Percentiles rank a stretch among this genome's conserved stretches.
phyloP scores from a whole-genome alignment of 2,113 vertebrate genomes.

The Dinomys branickii region DNA sequence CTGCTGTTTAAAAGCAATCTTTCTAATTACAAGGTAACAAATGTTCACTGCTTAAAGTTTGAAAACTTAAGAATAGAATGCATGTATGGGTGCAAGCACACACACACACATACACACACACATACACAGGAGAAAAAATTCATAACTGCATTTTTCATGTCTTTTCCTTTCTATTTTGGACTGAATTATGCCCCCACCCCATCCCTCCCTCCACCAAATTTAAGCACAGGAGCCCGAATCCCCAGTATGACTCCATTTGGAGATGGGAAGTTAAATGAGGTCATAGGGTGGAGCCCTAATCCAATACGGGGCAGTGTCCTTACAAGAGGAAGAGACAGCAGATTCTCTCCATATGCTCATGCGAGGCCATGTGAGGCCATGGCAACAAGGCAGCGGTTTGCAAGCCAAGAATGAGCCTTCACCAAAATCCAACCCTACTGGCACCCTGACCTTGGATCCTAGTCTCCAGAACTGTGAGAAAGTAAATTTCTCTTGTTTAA shows the following conservation, averaged over 20 bases:
- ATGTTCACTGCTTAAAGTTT: background rate
- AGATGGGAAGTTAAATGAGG: background rate
- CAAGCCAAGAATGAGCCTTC: background rate
- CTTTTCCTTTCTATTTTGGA: background rate
- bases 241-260: background rate
- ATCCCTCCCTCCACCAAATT: background rate
- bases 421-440: background rate
- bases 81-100: background rate
- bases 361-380: background rate
- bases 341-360: background rate
- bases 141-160: background rate
- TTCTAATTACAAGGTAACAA: conserved; percentile 3
- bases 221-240: background rate
- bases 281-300: background rate
- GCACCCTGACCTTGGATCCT: background rate
- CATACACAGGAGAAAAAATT: background rate
- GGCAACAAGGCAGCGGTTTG: background rate
- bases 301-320: background rate
- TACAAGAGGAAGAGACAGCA: background rate
- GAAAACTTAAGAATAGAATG: background rate
- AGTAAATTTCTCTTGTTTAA: background rate
- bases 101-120: background rate
- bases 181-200: background rate
- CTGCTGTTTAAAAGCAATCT: background rate
- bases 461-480: background rate